A percentile compares a stretch with the other conserved stretches of the same genome.
Evolutionary conservation across 2,113 vertebrate genomes (phyloP).

Genomic region (Phainopepla nitens): DNA sequence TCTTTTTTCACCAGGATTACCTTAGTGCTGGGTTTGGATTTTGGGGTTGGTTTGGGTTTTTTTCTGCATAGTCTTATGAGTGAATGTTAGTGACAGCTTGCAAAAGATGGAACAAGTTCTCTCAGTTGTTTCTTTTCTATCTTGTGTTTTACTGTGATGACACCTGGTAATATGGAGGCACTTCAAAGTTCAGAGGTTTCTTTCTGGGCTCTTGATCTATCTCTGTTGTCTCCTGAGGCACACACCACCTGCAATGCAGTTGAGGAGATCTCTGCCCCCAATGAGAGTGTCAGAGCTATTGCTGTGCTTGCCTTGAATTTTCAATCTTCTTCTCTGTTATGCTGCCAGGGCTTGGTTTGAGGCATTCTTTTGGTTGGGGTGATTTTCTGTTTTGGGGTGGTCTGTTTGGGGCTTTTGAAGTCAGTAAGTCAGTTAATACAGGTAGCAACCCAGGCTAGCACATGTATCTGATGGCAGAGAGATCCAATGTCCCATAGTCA

Average conservation of each 20-base stretch:
- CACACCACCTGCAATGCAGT: fast-evolving
- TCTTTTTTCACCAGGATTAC: neutral
- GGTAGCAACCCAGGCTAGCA: neutral
- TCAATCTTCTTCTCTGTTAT: neutral
- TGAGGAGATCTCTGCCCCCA: neutral
- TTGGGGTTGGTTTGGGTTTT: neutral
- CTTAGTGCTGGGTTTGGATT: neutral
- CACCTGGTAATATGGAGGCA: neutral
- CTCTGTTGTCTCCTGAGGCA: neutral
- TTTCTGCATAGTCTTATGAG: fast-evolving
- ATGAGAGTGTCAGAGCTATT: neutral
- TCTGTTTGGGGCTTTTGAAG: neutral
- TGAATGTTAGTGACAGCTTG: neutral
- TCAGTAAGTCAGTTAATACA: neutral
- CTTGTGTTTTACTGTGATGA: neutral
- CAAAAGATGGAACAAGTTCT: neutral
- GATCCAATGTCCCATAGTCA: neutral
- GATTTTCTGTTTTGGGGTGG: neutral
- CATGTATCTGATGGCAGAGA: neutral
- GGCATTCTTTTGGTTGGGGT: fast-evolving
- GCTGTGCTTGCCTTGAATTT: neutral
- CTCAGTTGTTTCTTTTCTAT: neutral
- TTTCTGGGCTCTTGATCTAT: neutral
- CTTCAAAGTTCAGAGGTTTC: neutral
- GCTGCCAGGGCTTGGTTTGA: neutral